These are phyloP conservation scores for Diploptera punctata DNA, from an alignment of 2,888 invertebrate species.

Conservation along the genomic window DNA sequence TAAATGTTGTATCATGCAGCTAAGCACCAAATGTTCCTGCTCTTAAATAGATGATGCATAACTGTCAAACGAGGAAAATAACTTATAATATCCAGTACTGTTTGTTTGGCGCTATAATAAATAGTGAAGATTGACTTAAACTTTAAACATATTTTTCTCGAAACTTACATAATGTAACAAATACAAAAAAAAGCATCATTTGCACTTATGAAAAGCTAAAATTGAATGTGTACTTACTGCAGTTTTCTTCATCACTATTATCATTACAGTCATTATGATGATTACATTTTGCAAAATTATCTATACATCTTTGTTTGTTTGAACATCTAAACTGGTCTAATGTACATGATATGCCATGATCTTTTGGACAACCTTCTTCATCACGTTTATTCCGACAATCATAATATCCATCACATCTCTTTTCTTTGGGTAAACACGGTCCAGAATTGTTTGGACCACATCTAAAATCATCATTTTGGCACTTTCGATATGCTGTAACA, in stretches of 20 bases:
- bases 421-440: slow-evolving; percentile 86
- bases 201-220: too few species aligned
- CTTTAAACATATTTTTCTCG: too few species aligned
- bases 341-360: slow-evolving; percentile 63
- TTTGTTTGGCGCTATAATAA: too few species aligned
- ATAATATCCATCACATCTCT: slow-evolving; percentile 89
- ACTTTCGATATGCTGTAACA: slow-evolving; percentile 81
- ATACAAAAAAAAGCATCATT: too few species aligned
- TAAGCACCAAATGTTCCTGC: too few species aligned
- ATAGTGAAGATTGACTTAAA: too few species aligned
- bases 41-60: too few species aligned
- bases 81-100: too few species aligned
- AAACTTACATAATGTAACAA: too few species aligned
- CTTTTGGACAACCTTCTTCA: slow-evolving; percentile 72
- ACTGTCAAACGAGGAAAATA: too few species aligned
- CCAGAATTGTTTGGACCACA: slow-evolving; percentile 72
- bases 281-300: slow-evolving; percentile 78
- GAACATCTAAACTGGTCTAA: slow-evolving; percentile 88
- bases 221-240: slow-evolving; percentile 71
- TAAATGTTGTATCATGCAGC: too few species aligned
- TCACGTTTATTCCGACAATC: slow-evolving; percentile 88
- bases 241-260: slow-evolving; percentile 87
- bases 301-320: slow-evolving; percentile 81
- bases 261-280: slow-evolving; percentile 91
- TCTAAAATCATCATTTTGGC: slow-evolving; percentile 85